These are phyloP conservation scores for Heliconius ethilla DNA, from an alignment of 2,888 invertebrate genomes.

Conservation along the genomic window DNA sequence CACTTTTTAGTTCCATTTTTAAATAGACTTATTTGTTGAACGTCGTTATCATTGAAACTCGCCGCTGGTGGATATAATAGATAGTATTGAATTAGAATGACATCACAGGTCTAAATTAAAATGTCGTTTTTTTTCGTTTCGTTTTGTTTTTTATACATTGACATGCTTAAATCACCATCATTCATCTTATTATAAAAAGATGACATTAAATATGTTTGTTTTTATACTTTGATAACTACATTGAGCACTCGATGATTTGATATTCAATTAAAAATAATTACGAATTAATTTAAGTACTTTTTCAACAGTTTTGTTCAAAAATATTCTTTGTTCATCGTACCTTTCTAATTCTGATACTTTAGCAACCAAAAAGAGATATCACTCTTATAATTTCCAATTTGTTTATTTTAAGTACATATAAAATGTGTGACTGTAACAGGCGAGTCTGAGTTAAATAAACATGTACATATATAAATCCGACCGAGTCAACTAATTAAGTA, in stretches of 20 bases:
- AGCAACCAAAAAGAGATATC: constrained; percentile 13
- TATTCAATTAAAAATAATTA: neutral
- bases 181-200: neutral
- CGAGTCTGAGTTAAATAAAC: constrained; percentile 29
- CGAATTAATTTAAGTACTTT: neutral
- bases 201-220: constrained; percentile 8
- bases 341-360: neutral
- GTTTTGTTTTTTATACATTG: neutral
- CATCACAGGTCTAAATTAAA: neutral
- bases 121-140: neutral
- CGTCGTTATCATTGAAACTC: neutral
- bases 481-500: constrained; percentile 56
- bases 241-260: neutral
- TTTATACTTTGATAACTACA: neutral
- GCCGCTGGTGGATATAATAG: neutral
- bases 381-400: constrained; percentile 1
- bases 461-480: constrained; percentile 48
- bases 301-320: neutral
- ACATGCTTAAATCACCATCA: neutral
- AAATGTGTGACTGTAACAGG: constrained; percentile 18
- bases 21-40: neutral
- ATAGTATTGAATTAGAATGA: neutral
- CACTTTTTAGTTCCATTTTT: constrained; percentile 38
- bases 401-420: constrained; percentile 8
- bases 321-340: neutral